Conservation (phyloP, 2,113 vertebrate species). For the Nettapus auritus region DNA sequence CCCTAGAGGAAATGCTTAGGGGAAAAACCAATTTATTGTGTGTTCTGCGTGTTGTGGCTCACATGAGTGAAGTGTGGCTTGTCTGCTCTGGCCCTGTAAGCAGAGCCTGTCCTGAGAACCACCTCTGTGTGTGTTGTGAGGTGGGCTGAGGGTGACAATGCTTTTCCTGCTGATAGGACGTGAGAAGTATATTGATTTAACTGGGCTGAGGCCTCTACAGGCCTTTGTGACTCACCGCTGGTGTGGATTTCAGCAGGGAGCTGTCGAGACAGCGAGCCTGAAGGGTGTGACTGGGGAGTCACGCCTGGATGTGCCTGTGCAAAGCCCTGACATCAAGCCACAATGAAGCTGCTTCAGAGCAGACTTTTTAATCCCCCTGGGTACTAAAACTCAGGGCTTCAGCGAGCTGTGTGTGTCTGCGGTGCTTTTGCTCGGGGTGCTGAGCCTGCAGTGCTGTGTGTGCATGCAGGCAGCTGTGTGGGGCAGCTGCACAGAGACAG, state of each 20-base stretch:
- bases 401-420: fast-evolving
- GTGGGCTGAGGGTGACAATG: too few species aligned
- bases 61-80: not conserved
- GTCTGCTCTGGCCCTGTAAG: too few species aligned
- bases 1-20: not conserved
- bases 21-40: fast-evolving
- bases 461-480: fast-evolving
- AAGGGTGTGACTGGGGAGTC: not conserved
- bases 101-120: not conserved
- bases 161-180: not conserved
- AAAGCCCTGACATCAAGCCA: not conserved
- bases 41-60: not conserved
- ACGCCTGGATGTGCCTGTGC: not conserved
- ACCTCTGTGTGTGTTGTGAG: not conserved
- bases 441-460: not conserved
- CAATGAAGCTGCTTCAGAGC: not conserved
- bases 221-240: not conserved
- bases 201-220: not conserved
- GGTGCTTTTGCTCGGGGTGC: not conserved
- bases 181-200: not conserved
- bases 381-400: not conserved
- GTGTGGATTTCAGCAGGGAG: not conserved
- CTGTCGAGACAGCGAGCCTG: not conserved
- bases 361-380: not conserved
- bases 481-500: fast-evolving